Evolutionary conservation across 1,140 invertebrate species (phyloP).

Genomic region (Heterodera carotae): DNA sequence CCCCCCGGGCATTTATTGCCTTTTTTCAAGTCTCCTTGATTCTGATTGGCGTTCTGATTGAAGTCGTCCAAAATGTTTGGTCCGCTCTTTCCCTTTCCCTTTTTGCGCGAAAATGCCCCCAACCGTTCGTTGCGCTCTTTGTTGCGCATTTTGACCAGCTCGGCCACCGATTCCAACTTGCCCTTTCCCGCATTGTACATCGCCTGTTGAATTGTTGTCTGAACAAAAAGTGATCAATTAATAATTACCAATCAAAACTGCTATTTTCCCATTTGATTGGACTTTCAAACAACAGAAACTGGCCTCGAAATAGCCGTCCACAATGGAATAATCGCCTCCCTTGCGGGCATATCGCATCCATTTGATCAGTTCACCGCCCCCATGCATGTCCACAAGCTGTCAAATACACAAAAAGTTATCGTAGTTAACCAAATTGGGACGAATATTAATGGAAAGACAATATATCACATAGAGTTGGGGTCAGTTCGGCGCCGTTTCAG

Average conservation of each 20-base stretch:
- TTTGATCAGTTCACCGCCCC: slow-evolving; percentile 58
- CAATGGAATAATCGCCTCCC: slow-evolving; percentile 59
- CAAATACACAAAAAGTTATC: no score
- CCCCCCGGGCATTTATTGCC: slow-evolving; percentile 34
- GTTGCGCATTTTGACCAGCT: slow-evolving; percentile 61
- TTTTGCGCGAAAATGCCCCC: slow-evolving; percentile 61
- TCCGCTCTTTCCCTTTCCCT: slow-evolving; percentile 65
- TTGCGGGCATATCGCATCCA: slow-evolving; percentile 63
- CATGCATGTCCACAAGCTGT: slow-evolving; percentile 53
- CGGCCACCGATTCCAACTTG: slow-evolving; percentile 61
- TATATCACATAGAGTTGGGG: no score
- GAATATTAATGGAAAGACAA: no score
- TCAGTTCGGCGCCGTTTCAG: no score
- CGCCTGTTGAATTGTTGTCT: slow-evolving; percentile 43
- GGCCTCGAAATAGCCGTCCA: slow-evolving; percentile 53
- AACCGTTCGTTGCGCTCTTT: slow-evolving; percentile 63
- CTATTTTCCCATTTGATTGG: background rate
- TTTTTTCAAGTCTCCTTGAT: slow-evolving; percentile 65
- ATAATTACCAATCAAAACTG: slow-evolving; percentile 33
- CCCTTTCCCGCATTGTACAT: slow-evolving; percentile 64
- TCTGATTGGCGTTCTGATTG: slow-evolving; percentile 61
- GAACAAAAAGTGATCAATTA: slow-evolving; percentile 28
- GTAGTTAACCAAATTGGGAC: no score
- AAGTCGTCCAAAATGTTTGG: slow-evolving; percentile 65
- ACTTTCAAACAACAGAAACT: background rate